Conservation (phyloP, 2,888 invertebrate species). For the Oasisia sp. region DNA sequence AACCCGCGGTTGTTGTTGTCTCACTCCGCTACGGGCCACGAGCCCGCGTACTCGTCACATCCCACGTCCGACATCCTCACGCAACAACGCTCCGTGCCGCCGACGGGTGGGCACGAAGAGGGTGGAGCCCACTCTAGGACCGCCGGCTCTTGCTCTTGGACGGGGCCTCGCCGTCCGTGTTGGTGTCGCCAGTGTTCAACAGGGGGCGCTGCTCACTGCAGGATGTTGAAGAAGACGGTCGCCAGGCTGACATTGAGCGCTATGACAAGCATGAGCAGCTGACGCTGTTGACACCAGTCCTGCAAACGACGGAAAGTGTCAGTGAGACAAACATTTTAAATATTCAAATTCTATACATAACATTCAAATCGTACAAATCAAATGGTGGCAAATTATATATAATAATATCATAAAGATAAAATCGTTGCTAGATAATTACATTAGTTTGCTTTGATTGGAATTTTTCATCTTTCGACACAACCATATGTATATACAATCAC, state of each 20-base stretch:
- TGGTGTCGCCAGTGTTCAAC: conserved; percentile 25
- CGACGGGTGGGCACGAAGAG: not conserved
- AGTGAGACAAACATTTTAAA: not conserved
- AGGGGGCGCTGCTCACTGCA: conserved; percentile 43
- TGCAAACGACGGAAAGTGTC: conserved; percentile 45
- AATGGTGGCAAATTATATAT: no score
- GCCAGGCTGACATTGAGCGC: conserved; percentile 64
- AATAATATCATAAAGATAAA: no score
- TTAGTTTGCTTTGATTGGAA: no score
- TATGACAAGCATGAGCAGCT: conserved; percentile 62
- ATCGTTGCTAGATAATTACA: no score
- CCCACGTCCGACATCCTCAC: not conserved
- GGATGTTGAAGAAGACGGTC: conserved; percentile 64
- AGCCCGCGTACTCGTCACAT: not conserved
- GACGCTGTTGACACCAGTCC: conserved; percentile 65
- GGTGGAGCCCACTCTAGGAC: not conserved
- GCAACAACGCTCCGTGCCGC: not conserved
- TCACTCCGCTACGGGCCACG: not conserved
- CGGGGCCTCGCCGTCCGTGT: conserved; percentile 21
- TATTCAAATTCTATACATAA: no score
- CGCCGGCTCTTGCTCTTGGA: not conserved
- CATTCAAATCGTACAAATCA: no score
- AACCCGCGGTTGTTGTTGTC: not conserved
- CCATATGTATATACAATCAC: no score
- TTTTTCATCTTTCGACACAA: no score